A percentile compares a stretch with the other conserved stretches of the same genome.
Conservation (phyloP, 2,797 vertebrate genomes). For the Martes flavigula region DNA sequence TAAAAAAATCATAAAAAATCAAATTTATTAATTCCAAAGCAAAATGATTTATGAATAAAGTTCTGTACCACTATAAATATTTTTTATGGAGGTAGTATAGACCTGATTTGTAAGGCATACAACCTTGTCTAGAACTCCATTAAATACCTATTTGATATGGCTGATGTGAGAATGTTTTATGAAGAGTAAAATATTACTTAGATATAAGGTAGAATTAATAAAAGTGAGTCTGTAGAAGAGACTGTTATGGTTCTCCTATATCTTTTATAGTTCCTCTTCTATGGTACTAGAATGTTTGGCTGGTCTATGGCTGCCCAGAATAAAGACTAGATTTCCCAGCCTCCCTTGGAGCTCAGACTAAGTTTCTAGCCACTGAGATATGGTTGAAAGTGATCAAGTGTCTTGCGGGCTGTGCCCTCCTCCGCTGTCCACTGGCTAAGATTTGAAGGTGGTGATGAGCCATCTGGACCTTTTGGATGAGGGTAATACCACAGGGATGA, state of each 20-base stretch:
- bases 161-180: not conserved
- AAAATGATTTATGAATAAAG: not conserved
- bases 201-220: not conserved
- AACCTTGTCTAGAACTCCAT: not conserved
- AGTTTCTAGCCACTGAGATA: not conserved
- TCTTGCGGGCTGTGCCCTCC: not conserved
- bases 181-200: not conserved
- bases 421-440: not conserved
- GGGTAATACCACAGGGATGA: not conserved
- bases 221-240: not conserved
- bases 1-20: not conserved
- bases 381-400: not conserved
- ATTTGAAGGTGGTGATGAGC: not conserved
- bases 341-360: not conserved
- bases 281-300: not conserved
- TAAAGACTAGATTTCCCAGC: not conserved
- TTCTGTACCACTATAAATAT: not conserved
- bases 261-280: not conserved
- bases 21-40: conserved; percentile 12
- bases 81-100: not conserved
- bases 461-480: not conserved
- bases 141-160: not conserved
- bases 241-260: not conserved
- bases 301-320: not conserved
- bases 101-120: not conserved